Percentiles rank a stretch among this genome's conserved stretches.
Evolutionary conservation across 2,888 invertebrate species (phyloP).

Genomic region (Lasius platythorax): DNA sequence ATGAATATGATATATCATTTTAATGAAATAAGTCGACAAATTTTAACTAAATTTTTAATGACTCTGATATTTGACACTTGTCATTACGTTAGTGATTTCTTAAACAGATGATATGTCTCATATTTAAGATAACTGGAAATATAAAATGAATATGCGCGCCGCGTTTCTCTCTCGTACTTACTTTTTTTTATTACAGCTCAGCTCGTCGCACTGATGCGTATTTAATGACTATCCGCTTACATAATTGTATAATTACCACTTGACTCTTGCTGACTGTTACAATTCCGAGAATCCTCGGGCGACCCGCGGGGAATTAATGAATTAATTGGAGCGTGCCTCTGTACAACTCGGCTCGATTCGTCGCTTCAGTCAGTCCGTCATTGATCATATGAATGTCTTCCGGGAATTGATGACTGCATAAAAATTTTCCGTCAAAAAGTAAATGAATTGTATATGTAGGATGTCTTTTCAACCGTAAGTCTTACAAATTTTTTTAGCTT

Average conservation of each 20-base stretch:
- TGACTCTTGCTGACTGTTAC: slow-evolving; percentile 71
- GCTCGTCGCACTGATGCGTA: slow-evolving; percentile 49
- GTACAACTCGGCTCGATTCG: slow-evolving; percentile 67
- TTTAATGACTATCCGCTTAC: slow-evolving; percentile 75
- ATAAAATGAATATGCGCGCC: background rate
- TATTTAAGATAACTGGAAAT: background rate
- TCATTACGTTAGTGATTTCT: background rate
- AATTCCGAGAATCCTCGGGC: slow-evolving; percentile 72
- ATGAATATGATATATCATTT: background rate
- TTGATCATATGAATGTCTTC: background rate
- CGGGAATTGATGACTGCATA: background rate
- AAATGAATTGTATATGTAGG: background rate
- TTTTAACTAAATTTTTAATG: slow-evolving; percentile 8
- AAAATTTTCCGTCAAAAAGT: background rate
- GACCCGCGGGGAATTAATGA: slow-evolving; percentile 68
- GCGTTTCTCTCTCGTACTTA: background rate
- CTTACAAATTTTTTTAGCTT: background rate
- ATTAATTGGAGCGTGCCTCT: slow-evolving; percentile 74
- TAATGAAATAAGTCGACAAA: background rate
- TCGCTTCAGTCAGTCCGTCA: background rate
- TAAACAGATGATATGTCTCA: background rate
- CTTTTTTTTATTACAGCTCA: slow-evolving; percentile 17
- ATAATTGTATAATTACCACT: slow-evolving; percentile 78
- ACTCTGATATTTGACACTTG: background rate
- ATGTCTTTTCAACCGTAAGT: background rate